Conservation (phyloP, 2,113 vertebrate species). For the Gopherus flavomarginatus region DNA sequence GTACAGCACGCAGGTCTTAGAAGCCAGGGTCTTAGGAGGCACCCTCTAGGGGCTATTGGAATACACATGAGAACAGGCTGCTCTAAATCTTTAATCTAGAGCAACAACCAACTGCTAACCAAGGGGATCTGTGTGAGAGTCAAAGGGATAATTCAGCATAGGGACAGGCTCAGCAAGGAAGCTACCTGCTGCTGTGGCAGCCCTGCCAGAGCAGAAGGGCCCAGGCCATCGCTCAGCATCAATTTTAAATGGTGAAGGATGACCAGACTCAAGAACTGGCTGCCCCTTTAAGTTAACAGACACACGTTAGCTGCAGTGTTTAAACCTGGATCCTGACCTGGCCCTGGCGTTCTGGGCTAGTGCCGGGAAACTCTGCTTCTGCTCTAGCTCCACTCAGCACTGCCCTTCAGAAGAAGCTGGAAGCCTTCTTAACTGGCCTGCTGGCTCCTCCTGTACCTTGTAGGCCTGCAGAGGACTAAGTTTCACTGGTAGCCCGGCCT, state of each 20-base stretch:
- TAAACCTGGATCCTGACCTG: not conserved
- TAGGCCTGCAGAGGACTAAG: not conserved
- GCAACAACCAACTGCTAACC: not conserved
- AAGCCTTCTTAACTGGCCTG: not conserved
- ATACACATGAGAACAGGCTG: accelerated
- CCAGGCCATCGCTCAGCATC: too few species aligned
- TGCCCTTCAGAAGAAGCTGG: not conserved
- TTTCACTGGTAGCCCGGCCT: not conserved
- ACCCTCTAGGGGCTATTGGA: not conserved
- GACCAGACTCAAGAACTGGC: not conserved
- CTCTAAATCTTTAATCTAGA: not conserved
- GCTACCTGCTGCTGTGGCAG: too few species aligned
- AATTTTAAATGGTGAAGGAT: not conserved
- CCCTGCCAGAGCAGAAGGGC: too few species aligned
- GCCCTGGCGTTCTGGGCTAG: not conserved
- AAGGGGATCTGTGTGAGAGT: too few species aligned
- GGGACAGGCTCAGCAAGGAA: not conserved
- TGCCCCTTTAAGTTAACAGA: not conserved
- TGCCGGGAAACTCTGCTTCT: not conserved
- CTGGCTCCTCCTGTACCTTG: not conserved
- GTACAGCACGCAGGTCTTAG: not conserved
- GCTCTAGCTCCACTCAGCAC: too few species aligned
- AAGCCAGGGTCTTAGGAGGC: not conserved
- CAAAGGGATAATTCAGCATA: not conserved
- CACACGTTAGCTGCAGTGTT: too few species aligned